Conservation (phyloP, 2,888 invertebrate species). For the Drosophila stalkeri region DNA sequence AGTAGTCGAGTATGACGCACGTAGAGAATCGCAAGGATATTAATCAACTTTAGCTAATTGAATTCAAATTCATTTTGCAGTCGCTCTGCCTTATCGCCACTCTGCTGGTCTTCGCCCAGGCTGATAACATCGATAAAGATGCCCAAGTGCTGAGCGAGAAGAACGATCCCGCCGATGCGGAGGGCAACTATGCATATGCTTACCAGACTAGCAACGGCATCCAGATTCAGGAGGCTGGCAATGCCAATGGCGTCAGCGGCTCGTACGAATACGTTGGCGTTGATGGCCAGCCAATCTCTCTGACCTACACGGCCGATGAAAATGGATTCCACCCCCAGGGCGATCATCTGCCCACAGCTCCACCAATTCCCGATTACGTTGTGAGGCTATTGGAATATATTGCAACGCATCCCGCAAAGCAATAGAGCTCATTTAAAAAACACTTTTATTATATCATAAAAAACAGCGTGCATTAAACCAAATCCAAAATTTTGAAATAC, state of each 20-base stretch:
- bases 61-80: constrained; percentile 35
- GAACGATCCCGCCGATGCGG: constrained; percentile 82
- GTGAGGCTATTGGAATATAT: constrained; percentile 86
- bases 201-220: constrained; percentile 88
- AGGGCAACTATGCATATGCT: constrained; percentile 84
- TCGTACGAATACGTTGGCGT: constrained; percentile 85
- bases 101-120: constrained; percentile 72
- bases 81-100: constrained; percentile 70
- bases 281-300: constrained; percentile 85
- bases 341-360: constrained; percentile 85
- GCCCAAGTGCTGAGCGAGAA: constrained; percentile 80
- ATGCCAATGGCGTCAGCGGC: constrained; percentile 86
- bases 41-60: not conserved
- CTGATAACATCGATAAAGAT: constrained; percentile 79
- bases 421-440: not conserved
- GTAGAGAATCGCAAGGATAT: constrained; percentile 20
- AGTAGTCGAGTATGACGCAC: constrained; percentile 45
- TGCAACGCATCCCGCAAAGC: constrained; percentile 76
- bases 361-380: constrained; percentile 86
- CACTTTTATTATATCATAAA: constrained; percentile 7
- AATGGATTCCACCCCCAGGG: constrained; percentile 86
- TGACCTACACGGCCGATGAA: constrained; percentile 87
- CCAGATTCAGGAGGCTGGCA: constrained; percentile 86
- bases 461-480: constrained; percentile 43
- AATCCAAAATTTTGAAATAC: constrained; percentile 18